Evolutionary conservation across 2,888 invertebrate species (phyloP).

Genomic region (Sclerodermus sp.): DNA sequence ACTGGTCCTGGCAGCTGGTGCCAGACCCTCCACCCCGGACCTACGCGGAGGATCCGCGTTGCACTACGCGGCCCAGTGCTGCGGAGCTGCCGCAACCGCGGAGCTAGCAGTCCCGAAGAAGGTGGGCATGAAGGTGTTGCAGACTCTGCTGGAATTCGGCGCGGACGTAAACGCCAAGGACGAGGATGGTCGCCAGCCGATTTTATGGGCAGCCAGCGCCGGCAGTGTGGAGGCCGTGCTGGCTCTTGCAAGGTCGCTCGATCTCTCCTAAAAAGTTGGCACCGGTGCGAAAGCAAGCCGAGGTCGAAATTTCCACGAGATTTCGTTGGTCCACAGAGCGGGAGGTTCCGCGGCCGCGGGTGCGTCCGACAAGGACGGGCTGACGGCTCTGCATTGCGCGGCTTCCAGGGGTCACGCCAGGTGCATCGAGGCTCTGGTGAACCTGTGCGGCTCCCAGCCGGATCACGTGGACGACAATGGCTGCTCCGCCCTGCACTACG

Average conservation of each 20-base stretch:
- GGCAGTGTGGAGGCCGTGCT: slow-evolving; percentile 91
- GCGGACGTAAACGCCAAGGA: slow-evolving; percentile 85
- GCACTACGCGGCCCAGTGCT: slow-evolving; percentile 98
- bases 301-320: no score
- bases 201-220: slow-evolving; percentile 97
- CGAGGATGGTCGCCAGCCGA: slow-evolving; percentile 89
- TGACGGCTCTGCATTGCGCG: slow-evolving; percentile 95
- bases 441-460: slow-evolving; percentile 84
- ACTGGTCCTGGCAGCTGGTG: slow-evolving; percentile 81
- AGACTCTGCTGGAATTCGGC: slow-evolving; percentile 75
- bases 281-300: no score
- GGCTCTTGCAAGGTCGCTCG: slow-evolving; percentile 73
- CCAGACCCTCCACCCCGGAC: slow-evolving; percentile 85
- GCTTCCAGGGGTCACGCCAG: slow-evolving; percentile 94
- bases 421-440: slow-evolving; percentile 85
- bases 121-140: slow-evolving; percentile 77
- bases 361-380: slow-evolving; percentile 78
- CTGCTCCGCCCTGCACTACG: slow-evolving; percentile 95
- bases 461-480: slow-evolving; percentile 89
- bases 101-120: slow-evolving; percentile 57
- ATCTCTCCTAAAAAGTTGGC: not conserved
- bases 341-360: slow-evolving; percentile 62
- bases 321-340: no score
- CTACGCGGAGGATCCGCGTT: slow-evolving; percentile 93
- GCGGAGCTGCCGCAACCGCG: slow-evolving; percentile 73